Evolutionary conservation across 1,140 invertebrate genomes (phyloP), one percentile per base, ranked within the genome.

Genomic region (Drosophila tsacasi): DNA sequence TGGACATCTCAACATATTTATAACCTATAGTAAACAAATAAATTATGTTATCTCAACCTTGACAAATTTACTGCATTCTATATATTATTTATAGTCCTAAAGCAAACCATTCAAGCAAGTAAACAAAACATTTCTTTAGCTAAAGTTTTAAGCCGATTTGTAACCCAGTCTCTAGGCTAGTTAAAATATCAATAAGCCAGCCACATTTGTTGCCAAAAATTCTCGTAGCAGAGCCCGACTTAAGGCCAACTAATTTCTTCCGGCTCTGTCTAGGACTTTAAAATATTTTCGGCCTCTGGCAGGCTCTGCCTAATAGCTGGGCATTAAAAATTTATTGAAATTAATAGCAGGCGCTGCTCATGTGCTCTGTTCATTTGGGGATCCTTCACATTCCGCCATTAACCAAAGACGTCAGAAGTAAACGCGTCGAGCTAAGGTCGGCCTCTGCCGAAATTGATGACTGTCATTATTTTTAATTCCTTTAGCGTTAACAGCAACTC

Each of bases 401-500:
- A 54, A 46, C 21, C 27, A 13, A 39, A n/a, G 42, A 57, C 42
- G 44, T 49, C 66, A 72, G 32, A 72, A 72, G 54, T 72, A 72
- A 72, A 72, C 67, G 37, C 54, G 55, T 42, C 37, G 50, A 49
- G 52, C 44, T 49, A n/a, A 17, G 47, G 37, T 46, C 25, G 47
- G 65, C 23, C 76, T 50, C 46, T 35, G 71, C 39, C 60, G 10
- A 73, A 87, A 87, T 87, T 89, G 84, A 89, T 87, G 84, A 77
- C 49, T 59, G 59, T 67, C 82, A 83, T 89, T 89, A 83, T 64
- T 87, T 87, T 87, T 87, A 89, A 87, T 87, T 87, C 68, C 55
- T 87, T 83, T 76, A 75, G 62, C 84, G 72, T 83, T 83, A 89
- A 83, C 84, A 79, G 84, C 83, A 89, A 89, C 83, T 83, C 83